Conservation (phyloP, 1,140 invertebrate species). For the Centruroides vittatus region DNA sequence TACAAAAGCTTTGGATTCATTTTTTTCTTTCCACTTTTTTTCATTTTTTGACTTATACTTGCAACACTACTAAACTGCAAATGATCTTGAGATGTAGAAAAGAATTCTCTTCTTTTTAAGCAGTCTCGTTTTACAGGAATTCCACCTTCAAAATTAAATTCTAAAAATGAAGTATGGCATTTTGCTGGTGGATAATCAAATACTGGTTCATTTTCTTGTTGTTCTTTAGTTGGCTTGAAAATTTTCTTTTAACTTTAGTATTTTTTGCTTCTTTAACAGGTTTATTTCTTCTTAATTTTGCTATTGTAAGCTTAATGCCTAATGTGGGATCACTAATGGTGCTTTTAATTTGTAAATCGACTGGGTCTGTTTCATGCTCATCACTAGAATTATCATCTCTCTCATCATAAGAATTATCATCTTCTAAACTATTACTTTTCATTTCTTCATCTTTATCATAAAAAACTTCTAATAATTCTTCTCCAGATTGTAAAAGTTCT, state of each 20-base stretch:
- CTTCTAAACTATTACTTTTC: conserved; percentile 9
- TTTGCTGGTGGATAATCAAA: neutral
- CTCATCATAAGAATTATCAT: conserved; percentile 14
- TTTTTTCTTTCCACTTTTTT: too few species aligned
- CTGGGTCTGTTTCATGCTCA: conserved; percentile 7
- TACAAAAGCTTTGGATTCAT: too few species aligned
- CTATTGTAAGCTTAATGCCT: conserved; percentile 31
- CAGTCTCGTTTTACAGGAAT: neutral
- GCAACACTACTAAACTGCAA: too few species aligned
- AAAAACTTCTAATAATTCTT: conserved; percentile 26
- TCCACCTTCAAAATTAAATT: conserved; percentile 6
- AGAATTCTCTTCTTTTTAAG: neutral
- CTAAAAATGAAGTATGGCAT: neutral
- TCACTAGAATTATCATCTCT: conserved; percentile 15
- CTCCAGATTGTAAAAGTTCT: conserved; percentile 23
- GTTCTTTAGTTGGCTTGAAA: conserved; percentile 1
- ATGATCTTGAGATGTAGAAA: too few species aligned
- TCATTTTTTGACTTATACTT: too few species aligned
- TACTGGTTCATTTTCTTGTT: neutral
- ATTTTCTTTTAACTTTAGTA: conserved; percentile 2
- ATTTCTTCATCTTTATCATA: conserved; percentile 13
- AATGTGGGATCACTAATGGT: conserved; percentile 25
- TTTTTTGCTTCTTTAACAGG: neutral
- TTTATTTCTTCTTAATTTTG: conserved; percentile 14
- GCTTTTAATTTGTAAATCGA: conserved; percentile 22